Conservation (phyloP, 2,113 vertebrate species). For the Pseudopodoces humilis region DNA sequence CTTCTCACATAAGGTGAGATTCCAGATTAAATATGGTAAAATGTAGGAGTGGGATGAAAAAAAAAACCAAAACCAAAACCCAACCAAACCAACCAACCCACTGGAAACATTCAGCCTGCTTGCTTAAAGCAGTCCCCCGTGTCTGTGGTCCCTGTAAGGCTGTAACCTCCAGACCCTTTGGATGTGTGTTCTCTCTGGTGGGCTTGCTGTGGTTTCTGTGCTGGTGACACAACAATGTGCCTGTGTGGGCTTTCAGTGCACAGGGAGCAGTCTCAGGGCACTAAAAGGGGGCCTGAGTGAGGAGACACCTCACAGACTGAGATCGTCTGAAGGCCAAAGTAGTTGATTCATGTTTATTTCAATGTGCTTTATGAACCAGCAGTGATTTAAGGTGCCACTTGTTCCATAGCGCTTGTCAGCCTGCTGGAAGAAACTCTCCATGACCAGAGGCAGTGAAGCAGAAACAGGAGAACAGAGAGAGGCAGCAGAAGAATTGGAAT, state of each 20-base stretch:
- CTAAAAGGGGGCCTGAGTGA: neutral
- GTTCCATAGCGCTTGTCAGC: neutral
- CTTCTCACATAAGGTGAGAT: neutral
- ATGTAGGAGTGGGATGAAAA: neutral
- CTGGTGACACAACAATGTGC: neutral
- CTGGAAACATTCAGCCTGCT: neutral
- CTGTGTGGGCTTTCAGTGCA: neutral
- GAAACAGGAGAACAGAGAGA: neutral
- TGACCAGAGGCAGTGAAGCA: neutral
- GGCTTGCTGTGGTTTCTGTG: neutral
- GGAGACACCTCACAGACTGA: neutral
- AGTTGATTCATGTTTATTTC: neutral
- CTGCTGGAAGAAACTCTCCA: neutral
- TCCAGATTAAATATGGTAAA: neutral
- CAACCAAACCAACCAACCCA: neutral
- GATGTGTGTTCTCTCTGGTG: neutral
- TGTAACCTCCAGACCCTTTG: neutral
- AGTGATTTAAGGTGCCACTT: neutral
- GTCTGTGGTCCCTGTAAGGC: neutral
- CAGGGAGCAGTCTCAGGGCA: neutral
- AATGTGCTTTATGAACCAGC: neutral
- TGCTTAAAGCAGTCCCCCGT: fast-evolving
- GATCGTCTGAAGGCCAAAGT: neutral
- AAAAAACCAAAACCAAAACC: neutral
- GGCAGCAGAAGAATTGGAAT: neutral